phyloP scores from a whole-genome alignment of 2,888 invertebrate genomes.

The Ophion costatus region DNA sequence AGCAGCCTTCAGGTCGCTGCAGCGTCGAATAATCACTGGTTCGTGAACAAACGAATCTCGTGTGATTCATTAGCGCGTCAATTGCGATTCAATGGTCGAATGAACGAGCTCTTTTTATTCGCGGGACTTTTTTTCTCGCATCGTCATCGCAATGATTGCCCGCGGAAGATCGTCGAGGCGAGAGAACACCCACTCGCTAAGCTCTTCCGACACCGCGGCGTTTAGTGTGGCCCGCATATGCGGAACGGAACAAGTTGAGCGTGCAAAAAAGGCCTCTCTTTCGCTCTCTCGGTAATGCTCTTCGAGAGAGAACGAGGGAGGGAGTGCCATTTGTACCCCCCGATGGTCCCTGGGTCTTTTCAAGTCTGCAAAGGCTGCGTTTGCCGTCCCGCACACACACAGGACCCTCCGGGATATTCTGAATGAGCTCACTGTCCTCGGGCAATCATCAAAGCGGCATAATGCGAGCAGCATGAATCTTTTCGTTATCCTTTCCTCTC shows the following conservation, averaged over 20 bases:
- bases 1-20: conserved; percentile 14
- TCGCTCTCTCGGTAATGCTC: neutral
- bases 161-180: conserved; percentile 54
- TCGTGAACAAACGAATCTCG: conserved; percentile 46
- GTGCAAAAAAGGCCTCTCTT: conserved; percentile 59
- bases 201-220: conserved; percentile 51
- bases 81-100: conserved; percentile 47
- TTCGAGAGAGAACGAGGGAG: conserved; percentile 4
- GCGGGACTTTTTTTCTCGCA: conserved; percentile 18
- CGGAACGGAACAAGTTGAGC: conserved; percentile 66
- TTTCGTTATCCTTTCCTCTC: conserved; percentile 70
- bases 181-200: conserved; percentile 63
- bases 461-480: conserved; percentile 80
- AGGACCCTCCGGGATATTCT: conserved; percentile 73
- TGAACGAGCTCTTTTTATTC: conserved; percentile 57
- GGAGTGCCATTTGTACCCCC: conserved; percentile 31
- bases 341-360: conserved; percentile 36
- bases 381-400: conserved; percentile 46
- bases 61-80: conserved; percentile 36
- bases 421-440: conserved; percentile 81
- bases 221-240: conserved; percentile 48
- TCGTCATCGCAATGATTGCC: conserved; percentile 52
- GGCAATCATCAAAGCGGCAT: conserved; percentile 81
- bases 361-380: conserved; percentile 50
- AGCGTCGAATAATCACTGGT: conserved; percentile 42